These are phyloP conservation scores for Micromussa lordhowensis DNA, from an alignment of 92 coral and sea anemone genomes.

Conservation along the genomic window DNA sequence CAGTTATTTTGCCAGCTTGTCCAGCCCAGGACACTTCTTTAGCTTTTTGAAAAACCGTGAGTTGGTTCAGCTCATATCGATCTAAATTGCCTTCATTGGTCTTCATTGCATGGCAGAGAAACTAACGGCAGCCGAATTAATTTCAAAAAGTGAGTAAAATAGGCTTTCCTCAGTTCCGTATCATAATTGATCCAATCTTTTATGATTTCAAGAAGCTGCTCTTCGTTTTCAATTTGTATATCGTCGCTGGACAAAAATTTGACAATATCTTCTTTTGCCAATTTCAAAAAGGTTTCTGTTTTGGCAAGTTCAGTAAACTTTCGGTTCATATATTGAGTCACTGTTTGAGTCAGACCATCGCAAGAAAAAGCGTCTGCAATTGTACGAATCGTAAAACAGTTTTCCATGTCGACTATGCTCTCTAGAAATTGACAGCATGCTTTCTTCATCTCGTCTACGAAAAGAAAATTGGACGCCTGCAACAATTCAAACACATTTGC, in stretches of 20 bases:
- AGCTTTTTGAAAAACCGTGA: not conserved
- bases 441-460: slow-evolving; percentile 66
- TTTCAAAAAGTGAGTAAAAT: slow-evolving; percentile 47
- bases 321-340: slow-evolving; percentile 61
- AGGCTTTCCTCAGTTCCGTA: slow-evolving; percentile 39
- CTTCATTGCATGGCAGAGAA: slow-evolving; percentile 32
- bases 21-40: not conserved
- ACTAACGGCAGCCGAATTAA: slow-evolving; percentile 49
- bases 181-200: slow-evolving; percentile 78
- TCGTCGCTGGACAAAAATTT: slow-evolving; percentile 83
- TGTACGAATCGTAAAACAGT: slow-evolving; percentile 80
- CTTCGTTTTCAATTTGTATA: slow-evolving; percentile 75
- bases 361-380: slow-evolving; percentile 83
- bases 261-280: slow-evolving; percentile 47
- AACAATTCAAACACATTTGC: slow-evolving; percentile 77
- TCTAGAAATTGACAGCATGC: slow-evolving; percentile 80
- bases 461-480: slow-evolving; percentile 81
- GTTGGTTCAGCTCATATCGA: slow-evolving; percentile 34
- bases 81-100: slow-evolving; percentile 4
- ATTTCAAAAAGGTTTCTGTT: slow-evolving; percentile 65
- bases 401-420: slow-evolving; percentile 63
- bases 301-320: slow-evolving; percentile 68
- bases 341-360: slow-evolving; percentile 57
- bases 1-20: not conserved
- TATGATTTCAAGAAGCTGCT: slow-evolving; percentile 67